A percentile compares a stretch with the other conserved stretches of the same genome.
Evolutionary conservation across 2,797 vertebrate genomes (phyloP).

Genomic region (Nothura maculosa): DNA sequence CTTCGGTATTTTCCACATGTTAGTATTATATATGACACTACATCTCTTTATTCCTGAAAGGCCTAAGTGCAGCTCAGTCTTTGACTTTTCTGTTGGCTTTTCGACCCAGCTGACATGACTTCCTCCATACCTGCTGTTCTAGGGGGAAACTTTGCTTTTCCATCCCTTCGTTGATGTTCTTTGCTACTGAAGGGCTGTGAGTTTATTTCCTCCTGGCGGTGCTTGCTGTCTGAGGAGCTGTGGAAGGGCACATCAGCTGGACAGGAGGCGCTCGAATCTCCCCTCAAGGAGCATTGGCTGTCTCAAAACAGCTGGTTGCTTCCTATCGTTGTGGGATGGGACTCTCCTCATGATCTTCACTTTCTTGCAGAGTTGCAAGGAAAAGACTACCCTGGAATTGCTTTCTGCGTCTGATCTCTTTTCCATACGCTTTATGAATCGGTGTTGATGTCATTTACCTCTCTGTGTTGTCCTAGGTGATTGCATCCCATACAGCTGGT

Average conservation of each 20-base stretch:
- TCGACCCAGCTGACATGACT: fast-evolving
- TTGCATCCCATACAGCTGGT: not conserved
- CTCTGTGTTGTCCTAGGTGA: not conserved
- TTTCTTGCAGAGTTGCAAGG: not conserved
- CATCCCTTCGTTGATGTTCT: not conserved
- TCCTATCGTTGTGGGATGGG: not conserved
- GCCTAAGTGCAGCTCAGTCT: not conserved
- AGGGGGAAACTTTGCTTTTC: not conserved
- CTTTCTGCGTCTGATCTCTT: not conserved
- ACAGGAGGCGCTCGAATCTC: not conserved
- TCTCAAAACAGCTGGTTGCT: not conserved
- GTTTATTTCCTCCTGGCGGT: not conserved
- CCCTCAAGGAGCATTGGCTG: not conserved
- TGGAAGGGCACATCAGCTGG: not conserved
- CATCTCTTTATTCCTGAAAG: not conserved
- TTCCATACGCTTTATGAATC: fast-evolving
- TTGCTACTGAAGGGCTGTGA: not conserved
- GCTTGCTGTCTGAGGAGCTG: not conserved
- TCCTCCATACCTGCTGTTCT: not conserved
- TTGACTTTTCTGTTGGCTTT: fast-evolving
- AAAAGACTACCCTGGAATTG: not conserved
- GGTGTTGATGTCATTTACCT: not conserved
- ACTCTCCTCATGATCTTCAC: fast-evolving
- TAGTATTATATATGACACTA: not conserved
- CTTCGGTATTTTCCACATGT: fast-evolving